Conservation (phyloP, 2,888 invertebrate species). For the Pristionchus japonicus region DNA sequence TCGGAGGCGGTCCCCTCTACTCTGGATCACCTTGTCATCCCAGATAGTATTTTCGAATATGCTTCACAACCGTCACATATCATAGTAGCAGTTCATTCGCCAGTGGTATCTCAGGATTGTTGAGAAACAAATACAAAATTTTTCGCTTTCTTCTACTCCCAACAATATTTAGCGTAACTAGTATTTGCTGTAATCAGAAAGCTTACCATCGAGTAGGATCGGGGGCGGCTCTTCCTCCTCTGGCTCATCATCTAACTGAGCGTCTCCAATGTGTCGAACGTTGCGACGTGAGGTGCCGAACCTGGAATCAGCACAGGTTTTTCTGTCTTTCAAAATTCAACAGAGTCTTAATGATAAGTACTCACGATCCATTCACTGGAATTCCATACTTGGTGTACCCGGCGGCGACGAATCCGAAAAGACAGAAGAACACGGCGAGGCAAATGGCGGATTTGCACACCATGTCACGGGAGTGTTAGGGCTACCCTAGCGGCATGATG, state of each 20-base stretch:
- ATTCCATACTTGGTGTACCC: slow-evolving; percentile 48
- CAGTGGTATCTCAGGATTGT: neutral
- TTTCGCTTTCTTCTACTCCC: neutral
- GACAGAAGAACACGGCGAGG: neutral
- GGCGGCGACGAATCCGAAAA: neutral
- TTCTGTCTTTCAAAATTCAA: neutral
- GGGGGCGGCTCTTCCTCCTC: neutral
- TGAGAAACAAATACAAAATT: neutral
- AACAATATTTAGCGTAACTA: neutral
- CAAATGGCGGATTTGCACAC: neutral
- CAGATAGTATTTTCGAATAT: too few relatives aligned
- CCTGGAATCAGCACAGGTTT: neutral
- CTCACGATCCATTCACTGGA: slow-evolving; percentile 47
- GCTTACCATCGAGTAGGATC: neutral
- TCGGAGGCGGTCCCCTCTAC: too few relatives aligned
- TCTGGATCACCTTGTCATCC: too few relatives aligned
- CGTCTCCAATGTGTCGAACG: neutral
- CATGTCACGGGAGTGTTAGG: neutral
- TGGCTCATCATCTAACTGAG: neutral
- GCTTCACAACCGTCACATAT: too few relatives aligned
- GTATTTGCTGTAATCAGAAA: neutral
- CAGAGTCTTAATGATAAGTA: neutral
- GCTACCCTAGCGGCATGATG: slow-evolving; percentile 21
- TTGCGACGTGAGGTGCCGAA: neutral
- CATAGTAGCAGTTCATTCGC: too few relatives aligned